Evolutionary conservation across 2,113 vertebrate genomes (phyloP).

Genomic region (human): GRCh38 chr14:56615501-56616000

Average conservation of each 20-base stretch:
- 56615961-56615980: conserved; percentile 84
- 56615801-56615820: conserved; percentile 26
- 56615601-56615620: conserved; percentile 73
- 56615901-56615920: conserved; percentile 20
- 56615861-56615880: neutral
- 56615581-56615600: neutral
- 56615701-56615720: neutral
- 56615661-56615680: neutral
- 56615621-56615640: conserved; percentile 9
- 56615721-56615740: neutral
- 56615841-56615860: conserved; percentile 15
- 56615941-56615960: conserved; percentile 85
- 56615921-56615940: conserved; percentile 60
- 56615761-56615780: conserved; percentile 10
- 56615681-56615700: conserved; percentile 1
- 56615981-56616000: conserved; percentile 81
- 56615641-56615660: neutral
- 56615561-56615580: neutral
- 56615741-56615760: neutral
- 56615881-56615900: conserved; percentile 47
- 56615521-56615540: neutral
- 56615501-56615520: neutral
- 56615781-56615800: neutral
- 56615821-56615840: neutral
- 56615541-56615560: conserved; percentile 28